Evolutionary conservation across 2,888 invertebrate genomes (phyloP).

Genomic region (Palloptera scutellata): DNA sequence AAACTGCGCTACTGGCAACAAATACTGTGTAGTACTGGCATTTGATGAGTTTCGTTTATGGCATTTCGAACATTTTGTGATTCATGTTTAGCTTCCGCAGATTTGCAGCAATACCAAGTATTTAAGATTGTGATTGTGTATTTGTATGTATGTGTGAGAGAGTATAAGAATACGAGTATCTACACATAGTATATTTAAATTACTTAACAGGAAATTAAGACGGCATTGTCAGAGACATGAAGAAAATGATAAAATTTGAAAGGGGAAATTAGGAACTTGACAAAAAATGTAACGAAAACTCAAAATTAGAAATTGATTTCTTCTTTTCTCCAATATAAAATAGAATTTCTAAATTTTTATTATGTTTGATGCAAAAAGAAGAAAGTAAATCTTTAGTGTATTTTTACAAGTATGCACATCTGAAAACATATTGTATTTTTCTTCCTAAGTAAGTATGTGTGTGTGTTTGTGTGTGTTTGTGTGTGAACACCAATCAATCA

Average conservation of each 20-base stretch:
- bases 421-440: too few species aligned
- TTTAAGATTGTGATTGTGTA: slow-evolving; percentile 22
- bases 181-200: slow-evolving; percentile 46
- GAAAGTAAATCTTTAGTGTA: too few species aligned
- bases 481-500: not conserved
- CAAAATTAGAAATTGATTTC: not conserved
- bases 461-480: too few species aligned
- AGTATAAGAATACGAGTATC: not conserved
- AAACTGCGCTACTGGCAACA: too few species aligned
- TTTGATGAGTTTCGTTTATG: slow-evolving; percentile 14
- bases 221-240: slow-evolving; percentile 25
- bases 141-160: not conserved
- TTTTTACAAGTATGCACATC: too few species aligned
- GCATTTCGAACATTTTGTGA: slow-evolving; percentile 21
- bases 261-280: slow-evolving; percentile 7
- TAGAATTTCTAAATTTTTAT: too few species aligned
- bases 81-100: slow-evolving; percentile 15
- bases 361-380: too few species aligned
- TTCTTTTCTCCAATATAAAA: not conserved
- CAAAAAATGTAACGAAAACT: too few species aligned
- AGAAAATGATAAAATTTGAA: slow-evolving; percentile 23
- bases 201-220: slow-evolving; percentile 54
- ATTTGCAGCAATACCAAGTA: slow-evolving; percentile 40
- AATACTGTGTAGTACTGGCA: not conserved
- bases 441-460: too few species aligned